Conservation (phyloP, 2,888 invertebrate genomes). For the Lissocephala sabroskyi region DNA sequence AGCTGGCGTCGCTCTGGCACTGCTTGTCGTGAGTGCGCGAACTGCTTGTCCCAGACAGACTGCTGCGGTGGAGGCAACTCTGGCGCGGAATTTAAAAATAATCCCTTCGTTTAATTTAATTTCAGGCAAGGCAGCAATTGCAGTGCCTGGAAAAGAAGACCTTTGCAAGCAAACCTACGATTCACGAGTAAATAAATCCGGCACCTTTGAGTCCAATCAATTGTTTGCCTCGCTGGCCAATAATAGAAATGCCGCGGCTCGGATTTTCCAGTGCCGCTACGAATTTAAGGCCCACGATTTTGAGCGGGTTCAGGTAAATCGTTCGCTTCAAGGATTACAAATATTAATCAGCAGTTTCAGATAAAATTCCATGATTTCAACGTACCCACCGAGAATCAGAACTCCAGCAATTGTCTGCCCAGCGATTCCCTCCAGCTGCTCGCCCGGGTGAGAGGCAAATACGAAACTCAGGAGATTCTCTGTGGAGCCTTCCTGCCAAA, state of each 20-base stretch:
- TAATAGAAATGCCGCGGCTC: conserved; percentile 73
- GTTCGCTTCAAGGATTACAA: too few species aligned
- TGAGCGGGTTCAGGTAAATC: conserved; percentile 89
- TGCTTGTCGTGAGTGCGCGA: too few species aligned
- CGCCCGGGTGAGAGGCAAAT: conserved; percentile 85
- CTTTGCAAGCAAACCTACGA: conserved; percentile 84
- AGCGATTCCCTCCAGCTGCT: conserved; percentile 74
- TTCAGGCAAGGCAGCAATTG: too few species aligned
- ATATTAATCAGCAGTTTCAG: too few species aligned
- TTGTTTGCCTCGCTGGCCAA: conserved; percentile 78
- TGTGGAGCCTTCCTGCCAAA: conserved; percentile 87
- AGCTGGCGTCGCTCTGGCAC: too few species aligned
- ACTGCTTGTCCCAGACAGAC: too few species aligned
- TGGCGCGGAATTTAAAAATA: too few species aligned
- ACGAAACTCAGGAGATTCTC: conserved; percentile 89
- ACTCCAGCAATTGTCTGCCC: conserved; percentile 62
- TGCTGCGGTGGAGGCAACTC: too few species aligned
- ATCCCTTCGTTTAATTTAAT: too few species aligned
- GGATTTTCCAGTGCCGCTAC: conserved; percentile 80
- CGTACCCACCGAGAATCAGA: conserved; percentile 64
- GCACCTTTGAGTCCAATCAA: conserved; percentile 87
- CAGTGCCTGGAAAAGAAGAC: too few species aligned
- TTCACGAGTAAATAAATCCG: conserved; percentile 86
- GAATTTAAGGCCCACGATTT: conserved; percentile 90
- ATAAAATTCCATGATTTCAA: conserved; percentile 71